Evolutionary conservation across 2,113 vertebrate genomes (phyloP).

Genomic region (Neotoma lepida): DNA sequence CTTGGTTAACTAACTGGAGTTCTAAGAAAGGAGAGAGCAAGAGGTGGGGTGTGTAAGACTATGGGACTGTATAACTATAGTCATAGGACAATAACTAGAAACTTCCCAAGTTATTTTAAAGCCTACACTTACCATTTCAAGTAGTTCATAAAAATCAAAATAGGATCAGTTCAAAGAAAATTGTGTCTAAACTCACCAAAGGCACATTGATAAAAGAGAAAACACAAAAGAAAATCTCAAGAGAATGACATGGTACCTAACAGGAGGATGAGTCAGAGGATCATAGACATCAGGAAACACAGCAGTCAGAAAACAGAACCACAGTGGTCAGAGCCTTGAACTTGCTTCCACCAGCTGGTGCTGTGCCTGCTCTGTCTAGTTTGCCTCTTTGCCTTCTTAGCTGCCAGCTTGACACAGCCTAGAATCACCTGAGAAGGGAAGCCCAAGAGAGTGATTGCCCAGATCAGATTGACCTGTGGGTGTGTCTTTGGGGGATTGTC

Average conservation of each 20-base stretch:
- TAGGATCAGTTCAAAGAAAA: not conserved
- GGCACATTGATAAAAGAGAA: not conserved
- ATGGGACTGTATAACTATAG: not conserved
- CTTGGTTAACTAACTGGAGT: accelerated
- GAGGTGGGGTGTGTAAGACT: not conserved
- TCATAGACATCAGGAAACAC: accelerated
- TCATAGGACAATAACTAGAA: not conserved
- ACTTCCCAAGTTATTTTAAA: not conserved
- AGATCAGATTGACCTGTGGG: not conserved
- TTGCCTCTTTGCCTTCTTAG: not conserved
- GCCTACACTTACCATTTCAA: not conserved
- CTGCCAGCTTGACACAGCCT: not conserved
- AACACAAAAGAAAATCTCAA: not conserved
- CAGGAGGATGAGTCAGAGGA: accelerated
- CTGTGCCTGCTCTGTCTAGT: not conserved
- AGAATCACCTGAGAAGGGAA: not conserved
- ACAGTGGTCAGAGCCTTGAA: accelerated
- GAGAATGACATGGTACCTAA: accelerated
- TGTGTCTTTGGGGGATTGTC: not conserved
- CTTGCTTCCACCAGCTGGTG: not conserved
- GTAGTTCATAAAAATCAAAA: not conserved
- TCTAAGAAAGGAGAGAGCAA: not conserved
- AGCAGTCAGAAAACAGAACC: not conserved
- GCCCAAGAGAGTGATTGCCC: not conserved
- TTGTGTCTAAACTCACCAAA: not conserved